phyloP scores from a whole-genome alignment of 2,888 invertebrate genomes.

The Myopa tessellatipennis region DNA sequence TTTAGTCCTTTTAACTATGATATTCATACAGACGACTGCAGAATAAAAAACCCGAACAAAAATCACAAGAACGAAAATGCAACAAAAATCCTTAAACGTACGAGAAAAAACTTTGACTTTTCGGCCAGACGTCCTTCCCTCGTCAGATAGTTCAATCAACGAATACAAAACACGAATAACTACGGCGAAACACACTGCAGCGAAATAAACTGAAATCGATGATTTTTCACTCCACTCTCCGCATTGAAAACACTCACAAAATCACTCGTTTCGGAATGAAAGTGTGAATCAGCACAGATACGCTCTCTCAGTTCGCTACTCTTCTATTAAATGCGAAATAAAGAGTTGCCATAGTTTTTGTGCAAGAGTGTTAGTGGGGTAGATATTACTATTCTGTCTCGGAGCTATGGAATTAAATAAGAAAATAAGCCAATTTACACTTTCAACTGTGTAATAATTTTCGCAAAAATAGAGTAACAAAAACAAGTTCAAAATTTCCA shows the following conservation, averaged over 20 bases:
- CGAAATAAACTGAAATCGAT: constrained; percentile 30
- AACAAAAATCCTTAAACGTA: constrained; percentile 41
- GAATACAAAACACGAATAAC: constrained; percentile 32
- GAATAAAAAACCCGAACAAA: no score
- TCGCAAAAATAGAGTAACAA: no score
- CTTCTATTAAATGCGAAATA: background rate
- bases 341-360: constrained; percentile 4
- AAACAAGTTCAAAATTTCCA: no score
- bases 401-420: no score
- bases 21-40: background rate
- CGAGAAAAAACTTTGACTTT: constrained; percentile 41
- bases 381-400: no score
- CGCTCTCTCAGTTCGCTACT: background rate
- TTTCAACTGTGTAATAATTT: no score
- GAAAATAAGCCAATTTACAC: no score
- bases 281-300: constrained; percentile 15
- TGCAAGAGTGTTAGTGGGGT: no score
- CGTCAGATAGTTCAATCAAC: constrained; percentile 23
- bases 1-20: constrained; percentile 9
- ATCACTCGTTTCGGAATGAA: constrained; percentile 1
- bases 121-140: background rate
- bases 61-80: constrained; percentile 20
- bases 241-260: background rate
- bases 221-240: constrained; percentile 21
- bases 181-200: constrained; percentile 6